phyloP scores from a whole-genome alignment of 2,888 invertebrate species.

The Hemaris fuciformis region DNA sequence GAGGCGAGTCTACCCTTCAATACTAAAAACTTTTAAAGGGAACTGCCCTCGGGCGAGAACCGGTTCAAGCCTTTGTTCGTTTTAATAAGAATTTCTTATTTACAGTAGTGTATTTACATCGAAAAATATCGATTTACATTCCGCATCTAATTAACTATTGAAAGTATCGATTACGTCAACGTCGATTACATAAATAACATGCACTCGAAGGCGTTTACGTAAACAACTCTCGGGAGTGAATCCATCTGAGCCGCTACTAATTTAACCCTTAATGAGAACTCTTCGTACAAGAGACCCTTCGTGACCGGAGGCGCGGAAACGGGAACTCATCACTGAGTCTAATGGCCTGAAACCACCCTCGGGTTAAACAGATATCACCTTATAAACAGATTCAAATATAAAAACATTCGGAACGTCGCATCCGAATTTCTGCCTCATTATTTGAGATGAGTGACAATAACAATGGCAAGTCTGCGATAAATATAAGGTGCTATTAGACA shows the following conservation, averaged over 20 bases:
- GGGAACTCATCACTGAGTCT: conserved; percentile 66
- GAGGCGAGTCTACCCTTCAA: conserved; percentile 55
- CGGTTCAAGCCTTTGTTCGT: conserved; percentile 51
- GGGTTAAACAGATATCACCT: conserved; percentile 61
- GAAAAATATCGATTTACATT: background rate
- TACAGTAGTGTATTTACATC: background rate
- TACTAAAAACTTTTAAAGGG: conserved; percentile 66
- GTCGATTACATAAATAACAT: conserved; percentile 27
- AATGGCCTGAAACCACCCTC: conserved; percentile 65
- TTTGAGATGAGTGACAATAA: conserved; percentile 31
- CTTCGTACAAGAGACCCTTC: conserved; percentile 50
- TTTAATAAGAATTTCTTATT: conserved; percentile 26
- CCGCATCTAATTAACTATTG: background rate
- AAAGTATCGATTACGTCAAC: conserved; percentile 29
- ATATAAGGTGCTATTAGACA: conserved; percentile 5
- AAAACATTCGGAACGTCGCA: conserved; percentile 33
- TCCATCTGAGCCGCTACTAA: conserved; percentile 57
- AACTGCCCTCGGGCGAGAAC: conserved; percentile 57
- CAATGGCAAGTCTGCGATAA: conserved; percentile 22
- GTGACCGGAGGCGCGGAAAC: conserved; percentile 68
- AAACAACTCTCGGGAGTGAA: conserved; percentile 48
- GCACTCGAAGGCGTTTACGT: conserved; percentile 36
- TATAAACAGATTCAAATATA: conserved; percentile 49
- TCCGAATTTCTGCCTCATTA: conserved; percentile 32
- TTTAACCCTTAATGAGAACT: conserved; percentile 69